Percentiles rank a stretch among this genome's conserved stretches.
These are phyloP conservation scores for Drosophila sproati DNA, from an alignment of 1,140 invertebrate species.

Conservation along the genomic window DNA sequence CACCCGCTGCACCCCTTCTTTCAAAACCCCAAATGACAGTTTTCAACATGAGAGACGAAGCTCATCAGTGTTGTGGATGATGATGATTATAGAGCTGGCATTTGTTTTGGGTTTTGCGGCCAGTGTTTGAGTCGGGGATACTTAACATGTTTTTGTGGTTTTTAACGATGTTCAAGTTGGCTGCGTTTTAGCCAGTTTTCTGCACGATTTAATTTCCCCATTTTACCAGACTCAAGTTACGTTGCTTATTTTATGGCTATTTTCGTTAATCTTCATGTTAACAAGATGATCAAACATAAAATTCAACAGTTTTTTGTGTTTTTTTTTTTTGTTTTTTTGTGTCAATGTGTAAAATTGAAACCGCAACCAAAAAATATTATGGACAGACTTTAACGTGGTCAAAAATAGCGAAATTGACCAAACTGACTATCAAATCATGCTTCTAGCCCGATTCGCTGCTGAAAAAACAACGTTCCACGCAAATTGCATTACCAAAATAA, in stretches of 20 bases:
- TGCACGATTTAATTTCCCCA: slow-evolving; percentile 68
- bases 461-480: slow-evolving; percentile 34
- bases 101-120: slow-evolving; percentile 7
- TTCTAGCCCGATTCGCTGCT: slow-evolving; percentile 8
- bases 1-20: no score
- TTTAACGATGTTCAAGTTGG: slow-evolving; percentile 54
- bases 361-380: slow-evolving; percentile 1
- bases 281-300: not conserved
- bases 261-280: slow-evolving; percentile 32
- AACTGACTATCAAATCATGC: not conserved
- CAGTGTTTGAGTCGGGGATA: slow-evolving; percentile 6
- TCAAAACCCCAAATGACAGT: slow-evolving; percentile 60
- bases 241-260: slow-evolving; percentile 44
- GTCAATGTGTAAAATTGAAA: not conserved
- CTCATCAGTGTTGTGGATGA: slow-evolving; percentile 11
- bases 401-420: not conserved
- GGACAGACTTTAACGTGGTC: not conserved
- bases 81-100: slow-evolving; percentile 19
- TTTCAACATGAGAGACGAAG: slow-evolving; percentile 17
- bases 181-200: slow-evolving; percentile 67
- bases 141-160: slow-evolving; percentile 49
- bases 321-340: no score
- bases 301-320: not conserved
- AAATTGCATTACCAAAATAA: slow-evolving; percentile 81
- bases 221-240: slow-evolving; percentile 19